A percentile compares a stretch with the other conserved stretches of the same genome.
phyloP scores from a whole-genome alignment of 2,797 vertebrate genomes.

The Pangasius krempfi region DNA sequence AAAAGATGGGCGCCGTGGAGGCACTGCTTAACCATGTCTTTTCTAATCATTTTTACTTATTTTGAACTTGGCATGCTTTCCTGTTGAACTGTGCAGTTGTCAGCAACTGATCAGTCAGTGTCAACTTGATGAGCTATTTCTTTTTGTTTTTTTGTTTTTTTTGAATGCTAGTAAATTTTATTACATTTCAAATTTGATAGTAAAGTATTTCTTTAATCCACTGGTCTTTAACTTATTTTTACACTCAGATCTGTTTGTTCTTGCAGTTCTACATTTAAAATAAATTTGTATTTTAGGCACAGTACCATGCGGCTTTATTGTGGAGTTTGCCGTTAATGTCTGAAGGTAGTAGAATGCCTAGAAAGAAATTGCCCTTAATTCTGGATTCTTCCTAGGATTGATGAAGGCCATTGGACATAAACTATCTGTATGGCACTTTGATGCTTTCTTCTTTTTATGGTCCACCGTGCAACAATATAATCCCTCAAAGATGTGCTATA shows the following conservation, averaged over 20 bases:
- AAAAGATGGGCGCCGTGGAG: slow-evolving; percentile 18
- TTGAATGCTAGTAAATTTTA: neutral
- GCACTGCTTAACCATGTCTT: slow-evolving; percentile 19
- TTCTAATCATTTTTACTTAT: slow-evolving; percentile 47
- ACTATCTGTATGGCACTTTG: slow-evolving; percentile 59
- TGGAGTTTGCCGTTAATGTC: slow-evolving; percentile 36
- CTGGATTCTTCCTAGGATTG: slow-evolving; percentile 47
- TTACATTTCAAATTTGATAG: neutral
- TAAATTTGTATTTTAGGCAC: slow-evolving; percentile 26
- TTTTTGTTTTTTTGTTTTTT: neutral
- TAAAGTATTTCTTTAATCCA: neutral
- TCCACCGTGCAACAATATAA: slow-evolving; percentile 51
- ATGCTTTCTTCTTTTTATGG: slow-evolving; percentile 51
- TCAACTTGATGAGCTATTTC: neutral
- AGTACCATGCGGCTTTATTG: slow-evolving; percentile 24
- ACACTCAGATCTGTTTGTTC: neutral
- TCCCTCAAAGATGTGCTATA: slow-evolving; percentile 52
- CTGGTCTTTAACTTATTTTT: neutral
- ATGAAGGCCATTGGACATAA: slow-evolving; percentile 49
- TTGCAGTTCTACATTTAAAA: slow-evolving; percentile 4
- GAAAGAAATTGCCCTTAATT: slow-evolving; percentile 54
- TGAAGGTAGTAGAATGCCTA: slow-evolving; percentile 52
- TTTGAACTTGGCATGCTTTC: slow-evolving; percentile 23
- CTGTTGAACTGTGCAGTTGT: slow-evolving; percentile 11
- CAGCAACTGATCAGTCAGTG: neutral